Conservation (phyloP, 1,140 invertebrate species). For the Streblospio benedicti region DNA sequence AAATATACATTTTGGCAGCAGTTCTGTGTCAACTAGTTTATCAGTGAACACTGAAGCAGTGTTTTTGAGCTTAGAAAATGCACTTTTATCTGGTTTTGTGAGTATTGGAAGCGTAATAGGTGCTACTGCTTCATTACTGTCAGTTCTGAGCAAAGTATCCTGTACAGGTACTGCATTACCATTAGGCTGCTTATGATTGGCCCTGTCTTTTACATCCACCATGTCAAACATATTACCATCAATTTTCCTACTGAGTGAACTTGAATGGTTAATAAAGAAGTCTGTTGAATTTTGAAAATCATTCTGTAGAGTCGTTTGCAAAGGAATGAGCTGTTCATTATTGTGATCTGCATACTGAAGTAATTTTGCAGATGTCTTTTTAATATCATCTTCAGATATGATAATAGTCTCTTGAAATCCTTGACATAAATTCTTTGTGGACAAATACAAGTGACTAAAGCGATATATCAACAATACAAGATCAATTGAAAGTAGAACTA, state of each 20-base stretch:
- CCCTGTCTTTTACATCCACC: too few species aligned
- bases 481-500: background rate
- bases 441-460: background rate
- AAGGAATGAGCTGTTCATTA: background rate
- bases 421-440: background rate
- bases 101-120: too few species aligned
- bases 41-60: background rate
- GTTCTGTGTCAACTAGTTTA: background rate
- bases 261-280: background rate
- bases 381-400: background rate
- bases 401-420: background rate
- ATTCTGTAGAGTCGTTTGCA: background rate
- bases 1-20: background rate
- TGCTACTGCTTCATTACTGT: too few species aligned
- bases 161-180: too few species aligned
- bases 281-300: background rate
- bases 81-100: too few species aligned
- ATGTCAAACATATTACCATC: background rate
- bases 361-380: background rate
- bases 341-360: background rate
- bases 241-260: background rate
- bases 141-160: too few species aligned
- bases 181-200: too few species aligned
- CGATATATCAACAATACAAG: background rate
- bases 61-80: background rate